These are phyloP conservation scores for Cichlasoma orientale DNA, from an alignment of 2,797 vertebrate species.

Conservation along the genomic window DNA sequence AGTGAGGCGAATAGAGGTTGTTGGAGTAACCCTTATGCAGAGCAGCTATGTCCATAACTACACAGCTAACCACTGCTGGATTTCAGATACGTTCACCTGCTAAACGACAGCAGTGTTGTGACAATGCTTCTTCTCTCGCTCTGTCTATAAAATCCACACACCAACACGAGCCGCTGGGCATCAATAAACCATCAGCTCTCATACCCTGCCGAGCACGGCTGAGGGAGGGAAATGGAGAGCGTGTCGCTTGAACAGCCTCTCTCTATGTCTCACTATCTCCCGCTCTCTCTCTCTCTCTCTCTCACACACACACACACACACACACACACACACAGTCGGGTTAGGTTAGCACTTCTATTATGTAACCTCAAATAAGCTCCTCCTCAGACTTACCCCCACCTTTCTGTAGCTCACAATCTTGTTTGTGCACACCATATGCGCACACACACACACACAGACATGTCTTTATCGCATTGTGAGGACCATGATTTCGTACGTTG, in stretches of 20 bases:
- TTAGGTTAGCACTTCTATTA: slow-evolving; percentile 66
- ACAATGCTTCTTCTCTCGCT: slow-evolving; percentile 2
- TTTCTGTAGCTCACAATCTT: slow-evolving; percentile 33
- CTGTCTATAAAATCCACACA: slow-evolving; percentile 19
- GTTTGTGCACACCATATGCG: slow-evolving; percentile 17
- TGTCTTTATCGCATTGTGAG: too few species aligned
- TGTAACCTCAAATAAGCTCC: slow-evolving; percentile 73
- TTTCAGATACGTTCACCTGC: slow-evolving; percentile 8
- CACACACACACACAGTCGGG: slow-evolving; percentile 16
- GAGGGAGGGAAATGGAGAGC: slow-evolving; percentile 43
- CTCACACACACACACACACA: too few species aligned
- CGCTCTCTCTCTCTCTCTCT: not conserved
- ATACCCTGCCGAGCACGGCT: slow-evolving; percentile 46
- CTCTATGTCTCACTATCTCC: slow-evolving; percentile 17
- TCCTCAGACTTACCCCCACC: slow-evolving; percentile 48
- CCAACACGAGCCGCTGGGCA: slow-evolving; percentile 58
- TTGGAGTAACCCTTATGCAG: slow-evolving; percentile 75
- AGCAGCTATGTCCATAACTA: slow-evolving; percentile 78
- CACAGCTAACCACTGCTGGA: slow-evolving; percentile 23
- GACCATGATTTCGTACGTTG: too few species aligned
- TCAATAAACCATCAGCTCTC: slow-evolving; percentile 77
- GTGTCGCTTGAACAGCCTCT: slow-evolving; percentile 38
- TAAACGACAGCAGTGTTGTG: slow-evolving; percentile 18
- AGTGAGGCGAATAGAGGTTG: slow-evolving; percentile 72
- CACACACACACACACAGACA: not conserved